Evolutionary conservation across 1,140 invertebrate species (phyloP).

Genomic region (Nymphalis io): DNA sequence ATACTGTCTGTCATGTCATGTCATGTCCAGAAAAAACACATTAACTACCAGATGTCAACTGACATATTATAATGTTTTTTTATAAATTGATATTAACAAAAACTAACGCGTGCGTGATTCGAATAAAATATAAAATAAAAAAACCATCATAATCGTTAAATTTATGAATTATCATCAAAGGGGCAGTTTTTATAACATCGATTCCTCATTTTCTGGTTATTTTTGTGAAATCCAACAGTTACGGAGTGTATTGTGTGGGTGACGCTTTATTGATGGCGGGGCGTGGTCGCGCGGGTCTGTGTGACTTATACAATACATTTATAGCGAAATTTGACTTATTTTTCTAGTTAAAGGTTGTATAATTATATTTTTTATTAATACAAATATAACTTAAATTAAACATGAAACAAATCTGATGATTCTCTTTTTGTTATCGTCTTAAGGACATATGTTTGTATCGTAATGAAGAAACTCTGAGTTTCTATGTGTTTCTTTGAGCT

Average conservation of each 20-base stretch:
- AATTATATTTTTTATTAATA: too few species aligned
- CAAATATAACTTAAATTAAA: too few species aligned
- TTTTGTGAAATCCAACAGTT: constrained; percentile 53
- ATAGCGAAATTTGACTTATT: neutral
- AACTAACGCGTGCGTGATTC: constrained; percentile 1
- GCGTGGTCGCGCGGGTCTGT: constrained; percentile 36
- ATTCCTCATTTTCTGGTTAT: constrained; percentile 54
- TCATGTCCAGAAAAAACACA: too few species aligned
- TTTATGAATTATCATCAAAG: constrained; percentile 41
- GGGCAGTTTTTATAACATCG: constrained; percentile 42
- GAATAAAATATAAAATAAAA: constrained; percentile 16
- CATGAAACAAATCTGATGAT: too few species aligned
- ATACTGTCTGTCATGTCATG: too few species aligned
- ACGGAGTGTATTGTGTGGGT: constrained; percentile 45
- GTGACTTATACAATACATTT: neutral
- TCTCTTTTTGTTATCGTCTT: too few species aligned
- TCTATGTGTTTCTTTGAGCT: too few species aligned
- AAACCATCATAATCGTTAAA: constrained; percentile 31
- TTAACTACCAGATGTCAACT: constrained; percentile 1
- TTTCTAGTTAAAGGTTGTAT: neutral
- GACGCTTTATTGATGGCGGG: constrained; percentile 55
- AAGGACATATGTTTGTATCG: too few species aligned
- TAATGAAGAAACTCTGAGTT: too few species aligned
- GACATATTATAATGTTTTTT: neutral
- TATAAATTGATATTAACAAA: neutral